Base-by-base conservation (phyloP, 2,888 invertebrate genomes). In the Xanthia icteritia region DNA sequence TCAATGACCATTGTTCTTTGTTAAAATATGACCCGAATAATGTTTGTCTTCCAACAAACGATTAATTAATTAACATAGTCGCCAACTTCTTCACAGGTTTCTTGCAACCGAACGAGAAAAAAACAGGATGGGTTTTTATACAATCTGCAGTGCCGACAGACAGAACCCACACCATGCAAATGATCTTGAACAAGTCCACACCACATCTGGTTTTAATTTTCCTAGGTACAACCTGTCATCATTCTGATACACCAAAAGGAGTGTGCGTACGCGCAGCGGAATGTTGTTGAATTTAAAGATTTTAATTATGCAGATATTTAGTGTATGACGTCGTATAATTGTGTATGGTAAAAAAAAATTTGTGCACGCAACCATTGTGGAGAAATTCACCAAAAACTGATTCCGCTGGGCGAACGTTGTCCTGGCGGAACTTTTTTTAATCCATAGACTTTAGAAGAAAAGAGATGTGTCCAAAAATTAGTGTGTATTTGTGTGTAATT, bases 81-180 rank as follows among this genome's bases (percentile, higher is more conserved):
- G 66, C 76, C 51, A 75, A 76, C 54, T 82, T 64, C 45, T 42
- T 42, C 42, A 54, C 69, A 58, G 60, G 79, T 69, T 81, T 85
- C 81, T 78, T 74, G 77, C 58, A 69, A 85, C 42, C 56, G 45
- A 73, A 73, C 51, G 54, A 69, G 74, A 76, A 89, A 84, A 82
- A 82, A 82, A 81, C 51, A 65, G 78, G 76, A 79, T 74, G 78
- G 36, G 73, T 69, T 74, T 75, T 81, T 83, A 58, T 77, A 85
- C 79, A 86, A 85, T 84, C 75, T 88, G 77, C 77, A 84, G 76
- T 73, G 87, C 72, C 79, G 87, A 88, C 84, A 83, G 87, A 89
- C 77, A 82, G 54, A 81, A 73, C 83, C 88, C 92, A 92, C 90
- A 91, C 91, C 90, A 90, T 88, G 84, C 91, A 92, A 91, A 92